These are phyloP conservation scores for Ceratotherium simum DNA, from an alignment of 2,113 vertebrate species.

Conservation along the genomic window DNA sequence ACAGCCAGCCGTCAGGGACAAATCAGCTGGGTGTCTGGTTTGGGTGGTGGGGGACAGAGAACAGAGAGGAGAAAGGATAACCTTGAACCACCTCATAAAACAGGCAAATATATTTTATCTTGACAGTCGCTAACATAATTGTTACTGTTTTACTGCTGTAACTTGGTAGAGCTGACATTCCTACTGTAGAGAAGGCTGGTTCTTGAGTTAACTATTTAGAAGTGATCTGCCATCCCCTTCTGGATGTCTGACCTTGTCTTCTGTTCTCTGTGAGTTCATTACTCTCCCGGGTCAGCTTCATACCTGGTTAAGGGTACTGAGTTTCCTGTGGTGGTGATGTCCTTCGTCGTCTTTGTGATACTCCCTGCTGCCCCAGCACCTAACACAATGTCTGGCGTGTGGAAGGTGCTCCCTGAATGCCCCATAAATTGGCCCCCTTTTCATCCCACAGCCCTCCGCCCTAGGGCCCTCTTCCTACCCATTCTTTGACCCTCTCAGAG, in stretches of 20 bases:
- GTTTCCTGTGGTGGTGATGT: neutral
- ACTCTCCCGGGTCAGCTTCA: conserved; percentile 33
- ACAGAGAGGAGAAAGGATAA: conserved; percentile 66
- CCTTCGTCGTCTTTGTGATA: neutral
- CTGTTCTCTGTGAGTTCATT: conserved; percentile 18
- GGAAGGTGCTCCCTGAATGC: neutral
- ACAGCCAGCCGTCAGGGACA: conserved; percentile 73
- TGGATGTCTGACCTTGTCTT: neutral
- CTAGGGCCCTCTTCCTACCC: neutral
- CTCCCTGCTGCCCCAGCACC: neutral
- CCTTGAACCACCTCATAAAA: conserved; percentile 69
- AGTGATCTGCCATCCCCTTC: neutral
- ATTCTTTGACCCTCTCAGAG: neutral
- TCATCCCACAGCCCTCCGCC: neutral
- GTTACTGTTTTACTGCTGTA: neutral
- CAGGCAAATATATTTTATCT: conserved; percentile 55
- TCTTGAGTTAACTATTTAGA: conserved; percentile 52
- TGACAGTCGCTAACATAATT: neutral
- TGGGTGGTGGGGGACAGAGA: conserved; percentile 58
- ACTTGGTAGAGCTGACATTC: neutral
- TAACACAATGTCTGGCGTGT: neutral
- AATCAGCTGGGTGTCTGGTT: conserved; percentile 70
- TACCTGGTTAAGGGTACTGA: conserved; percentile 5
- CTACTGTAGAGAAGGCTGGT: neutral
- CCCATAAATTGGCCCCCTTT: neutral